phyloP scores from a whole-genome alignment of 2,797 vertebrate genomes.

The Lophotriccus pileatus region DNA sequence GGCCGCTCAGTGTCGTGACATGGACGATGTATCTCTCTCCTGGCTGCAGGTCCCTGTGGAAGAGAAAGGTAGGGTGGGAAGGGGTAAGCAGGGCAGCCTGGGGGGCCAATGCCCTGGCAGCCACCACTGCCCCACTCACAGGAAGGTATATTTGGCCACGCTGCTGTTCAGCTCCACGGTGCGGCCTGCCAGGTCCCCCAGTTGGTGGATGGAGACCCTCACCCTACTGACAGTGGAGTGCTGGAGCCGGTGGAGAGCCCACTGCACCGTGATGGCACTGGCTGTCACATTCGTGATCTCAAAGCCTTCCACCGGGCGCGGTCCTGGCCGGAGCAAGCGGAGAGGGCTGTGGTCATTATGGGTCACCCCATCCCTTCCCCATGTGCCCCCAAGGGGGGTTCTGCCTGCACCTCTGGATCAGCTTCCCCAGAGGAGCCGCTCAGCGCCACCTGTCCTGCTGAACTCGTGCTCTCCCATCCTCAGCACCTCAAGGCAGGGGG shows the following conservation, averaged over 20 bases:
- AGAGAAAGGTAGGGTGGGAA: neutral
- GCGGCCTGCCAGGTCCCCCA: slow-evolving; percentile 73
- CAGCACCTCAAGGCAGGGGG: rapidly evolving
- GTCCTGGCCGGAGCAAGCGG: slow-evolving; percentile 76
- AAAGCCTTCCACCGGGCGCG: slow-evolving; percentile 86
- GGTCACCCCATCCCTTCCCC: neutral
- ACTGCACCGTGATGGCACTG: slow-evolving; percentile 85
- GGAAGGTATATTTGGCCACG: slow-evolving; percentile 83
- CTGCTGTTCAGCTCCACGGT: slow-evolving; percentile 83
- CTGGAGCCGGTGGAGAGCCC: slow-evolving; percentile 83
- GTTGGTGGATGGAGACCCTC: slow-evolving; percentile 82
- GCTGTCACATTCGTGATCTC: slow-evolving; percentile 87
- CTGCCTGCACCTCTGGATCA: neutral
- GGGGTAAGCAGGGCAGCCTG: neutral
- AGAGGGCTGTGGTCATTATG: neutral
- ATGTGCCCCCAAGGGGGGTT: rapidly evolving
- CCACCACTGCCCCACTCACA: slow-evolving; percentile 72
- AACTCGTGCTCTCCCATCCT: rapidly evolving
- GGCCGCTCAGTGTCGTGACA: slow-evolving; percentile 85
- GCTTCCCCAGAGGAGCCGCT: neutral
- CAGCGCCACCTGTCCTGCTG: neutral
- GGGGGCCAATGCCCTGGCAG: neutral
- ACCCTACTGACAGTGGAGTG: slow-evolving; percentile 84
- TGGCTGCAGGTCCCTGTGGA: slow-evolving; percentile 85
- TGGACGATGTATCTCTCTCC: slow-evolving; percentile 87